Percentiles rank a stretch among this genome's conserved stretches.
These are phyloP conservation scores for Metridium senile DNA, from an alignment of 92 coral and sea anemone genomes.

Conservation along the genomic window DNA sequence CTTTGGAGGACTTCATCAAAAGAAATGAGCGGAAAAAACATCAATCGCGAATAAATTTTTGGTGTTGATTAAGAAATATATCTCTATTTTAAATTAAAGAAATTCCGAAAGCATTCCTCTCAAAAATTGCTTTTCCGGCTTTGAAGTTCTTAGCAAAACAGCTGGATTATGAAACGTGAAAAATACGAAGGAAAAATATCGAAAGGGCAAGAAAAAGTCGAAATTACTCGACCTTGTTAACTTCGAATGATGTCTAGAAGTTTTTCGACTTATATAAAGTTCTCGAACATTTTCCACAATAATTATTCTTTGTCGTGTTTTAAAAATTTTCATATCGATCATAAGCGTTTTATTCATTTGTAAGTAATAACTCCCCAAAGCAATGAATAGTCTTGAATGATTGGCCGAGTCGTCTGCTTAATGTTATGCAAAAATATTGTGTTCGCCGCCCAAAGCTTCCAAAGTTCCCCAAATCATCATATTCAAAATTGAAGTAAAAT, in stretches of 20 bases:
- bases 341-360: background rate
- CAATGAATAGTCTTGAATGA: slow-evolving; percentile 25
- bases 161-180: background rate
- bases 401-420: slow-evolving; percentile 23
- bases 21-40: background rate
- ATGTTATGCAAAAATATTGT: slow-evolving; percentile 59
- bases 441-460: slow-evolving; percentile 58
- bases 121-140: slow-evolving; percentile 1
- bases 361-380: slow-evolving; percentile 40
- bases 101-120: background rate
- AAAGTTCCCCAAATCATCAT: slow-evolving; percentile 40
- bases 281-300: background rate
- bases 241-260: background rate
- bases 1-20: background rate
- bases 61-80: background rate
- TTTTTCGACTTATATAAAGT: slow-evolving; percentile 17
- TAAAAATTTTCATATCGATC: background rate
- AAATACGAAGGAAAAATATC: background rate
- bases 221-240: background rate
- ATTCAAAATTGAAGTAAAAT: slow-evolving; percentile 30
- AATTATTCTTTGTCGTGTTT: background rate
- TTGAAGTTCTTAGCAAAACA: background rate
- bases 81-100: background rate
- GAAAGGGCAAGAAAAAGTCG: background rate
- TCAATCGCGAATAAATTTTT: background rate